These are phyloP conservation scores for Noctilio leporinus DNA, from an alignment of 2,113 vertebrate genomes.

Conservation along the genomic window DNA sequence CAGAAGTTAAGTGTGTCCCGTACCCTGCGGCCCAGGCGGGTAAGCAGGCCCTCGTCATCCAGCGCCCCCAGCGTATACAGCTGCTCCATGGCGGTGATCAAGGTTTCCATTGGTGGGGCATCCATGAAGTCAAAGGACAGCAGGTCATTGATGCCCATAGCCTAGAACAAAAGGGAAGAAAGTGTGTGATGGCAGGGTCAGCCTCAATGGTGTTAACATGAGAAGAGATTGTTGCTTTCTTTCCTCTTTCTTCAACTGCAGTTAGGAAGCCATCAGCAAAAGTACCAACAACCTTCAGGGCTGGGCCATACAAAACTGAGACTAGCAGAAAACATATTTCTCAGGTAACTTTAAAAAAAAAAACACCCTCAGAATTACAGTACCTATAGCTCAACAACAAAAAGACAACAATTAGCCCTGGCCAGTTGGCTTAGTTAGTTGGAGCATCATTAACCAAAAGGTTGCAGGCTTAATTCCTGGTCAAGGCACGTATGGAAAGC, in stretches of 20 bases:
- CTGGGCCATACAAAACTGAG: background rate
- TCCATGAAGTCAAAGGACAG: slow-evolving; percentile 99
- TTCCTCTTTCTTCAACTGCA: background rate
- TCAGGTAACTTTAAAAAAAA: background rate
- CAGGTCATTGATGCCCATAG: slow-evolving; percentile 98
- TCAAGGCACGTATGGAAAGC: no score
- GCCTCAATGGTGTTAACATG: background rate
- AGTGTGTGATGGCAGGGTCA: background rate
- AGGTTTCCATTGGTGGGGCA: slow-evolving; percentile 97
- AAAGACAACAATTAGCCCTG: background rate
- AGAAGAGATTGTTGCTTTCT: background rate
- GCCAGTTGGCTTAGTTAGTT: no score
- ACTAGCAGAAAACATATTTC: background rate
- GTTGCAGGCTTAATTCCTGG: no score
- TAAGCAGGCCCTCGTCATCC: slow-evolving; percentile 96
- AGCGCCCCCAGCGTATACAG: slow-evolving; percentile 95
- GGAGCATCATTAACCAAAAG: no score
- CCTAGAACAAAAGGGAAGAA: slow-evolving; percentile 75
- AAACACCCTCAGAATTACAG: background rate
- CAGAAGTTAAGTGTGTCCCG: background rate
- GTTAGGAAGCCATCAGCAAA: background rate
- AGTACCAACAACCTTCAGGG: background rate
- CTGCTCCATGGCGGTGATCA: slow-evolving; percentile 99
- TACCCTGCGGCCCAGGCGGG: slow-evolving; percentile 94
- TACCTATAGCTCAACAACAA: background rate